phyloP scores from a whole-genome alignment of 2,113 vertebrate genomes.

The Daboia siamensis region DNA sequence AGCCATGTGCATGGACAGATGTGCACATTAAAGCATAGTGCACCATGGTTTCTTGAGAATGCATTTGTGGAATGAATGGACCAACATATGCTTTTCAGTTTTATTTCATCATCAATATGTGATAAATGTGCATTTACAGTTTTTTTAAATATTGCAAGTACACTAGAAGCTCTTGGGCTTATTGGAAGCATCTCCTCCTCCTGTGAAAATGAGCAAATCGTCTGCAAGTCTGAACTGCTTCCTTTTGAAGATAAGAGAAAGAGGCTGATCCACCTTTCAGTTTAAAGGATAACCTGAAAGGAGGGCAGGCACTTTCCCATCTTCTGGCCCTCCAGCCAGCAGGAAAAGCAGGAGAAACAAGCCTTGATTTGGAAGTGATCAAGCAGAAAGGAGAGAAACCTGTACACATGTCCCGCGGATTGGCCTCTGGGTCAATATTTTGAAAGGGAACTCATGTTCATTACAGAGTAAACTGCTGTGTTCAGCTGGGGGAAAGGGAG shows the following conservation, averaged over 20 bases:
- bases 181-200: not conserved
- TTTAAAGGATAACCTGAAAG: not conserved
- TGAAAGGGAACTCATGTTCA: not conserved
- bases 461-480: not conserved
- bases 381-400: not conserved
- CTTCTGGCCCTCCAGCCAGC: not conserved
- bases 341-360: not conserved
- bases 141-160: not conserved
- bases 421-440: not conserved
- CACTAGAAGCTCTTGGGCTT: not conserved
- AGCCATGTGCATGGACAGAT: not conserved
- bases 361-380: not conserved
- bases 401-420: rapidly evolving
- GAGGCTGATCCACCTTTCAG: too few relatives aligned
- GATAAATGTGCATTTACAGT: not conserved
- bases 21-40: not conserved
- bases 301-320: too few relatives aligned
- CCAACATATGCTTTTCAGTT: not conserved
- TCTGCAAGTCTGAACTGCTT: not conserved
- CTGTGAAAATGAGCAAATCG: not conserved
- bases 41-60: not conserved
- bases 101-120: not conserved
- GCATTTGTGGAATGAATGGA: not conserved
- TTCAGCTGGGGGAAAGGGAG: not conserved
- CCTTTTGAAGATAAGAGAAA: not conserved